A percentile compares a stretch with the other conserved stretches of the same genome.
Conservation (phyloP, 2,888 invertebrate species). For the Anorthoa munda region DNA sequence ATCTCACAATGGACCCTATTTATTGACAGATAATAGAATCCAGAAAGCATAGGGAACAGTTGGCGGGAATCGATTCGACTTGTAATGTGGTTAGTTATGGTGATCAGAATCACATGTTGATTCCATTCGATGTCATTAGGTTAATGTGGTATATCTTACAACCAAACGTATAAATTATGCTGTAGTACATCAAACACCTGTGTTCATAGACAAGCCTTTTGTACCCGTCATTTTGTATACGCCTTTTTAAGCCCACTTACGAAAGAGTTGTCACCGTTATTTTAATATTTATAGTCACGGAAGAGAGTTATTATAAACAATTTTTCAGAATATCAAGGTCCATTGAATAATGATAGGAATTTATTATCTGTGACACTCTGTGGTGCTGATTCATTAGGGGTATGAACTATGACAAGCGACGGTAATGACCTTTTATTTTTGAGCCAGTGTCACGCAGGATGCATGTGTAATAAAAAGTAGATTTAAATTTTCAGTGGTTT, state of each 20-base stretch:
- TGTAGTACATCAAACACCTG: slow-evolving; percentile 56
- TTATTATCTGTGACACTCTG: slow-evolving; percentile 58
- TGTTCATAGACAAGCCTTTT: slow-evolving; percentile 38
- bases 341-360: slow-evolving; percentile 56
- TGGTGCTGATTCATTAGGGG: slow-evolving; percentile 75
- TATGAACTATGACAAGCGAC: slow-evolving; percentile 64
- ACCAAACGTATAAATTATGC: slow-evolving; percentile 57
- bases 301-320: slow-evolving; percentile 54
- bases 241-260: slow-evolving; percentile 48
- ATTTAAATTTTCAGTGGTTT: slow-evolving; percentile 84
- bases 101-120: slow-evolving; percentile 89
- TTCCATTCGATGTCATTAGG: slow-evolving; percentile 76
- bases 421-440: slow-evolving; percentile 65
- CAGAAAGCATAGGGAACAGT: slow-evolving; percentile 82
- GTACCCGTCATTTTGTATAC: slow-evolving; percentile 28
- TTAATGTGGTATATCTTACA: slow-evolving; percentile 65
- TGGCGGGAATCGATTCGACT: slow-evolving; percentile 84
- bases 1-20: slow-evolving; percentile 85
- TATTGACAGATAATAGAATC: slow-evolving; percentile 88
- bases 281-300: slow-evolving; percentile 49
- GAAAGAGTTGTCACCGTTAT: slow-evolving; percentile 56
- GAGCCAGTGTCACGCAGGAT: slow-evolving; percentile 77
- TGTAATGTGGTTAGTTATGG: slow-evolving; percentile 89
- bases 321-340: slow-evolving; percentile 48
- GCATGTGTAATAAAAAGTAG: slow-evolving; percentile 81